A percentile compares a stretch with the other conserved stretches of the same genome.
These are phyloP conservation scores for Melipona quadrifasciata DNA, from an alignment of 1,140 invertebrate species.

Conservation along the genomic window DNA sequence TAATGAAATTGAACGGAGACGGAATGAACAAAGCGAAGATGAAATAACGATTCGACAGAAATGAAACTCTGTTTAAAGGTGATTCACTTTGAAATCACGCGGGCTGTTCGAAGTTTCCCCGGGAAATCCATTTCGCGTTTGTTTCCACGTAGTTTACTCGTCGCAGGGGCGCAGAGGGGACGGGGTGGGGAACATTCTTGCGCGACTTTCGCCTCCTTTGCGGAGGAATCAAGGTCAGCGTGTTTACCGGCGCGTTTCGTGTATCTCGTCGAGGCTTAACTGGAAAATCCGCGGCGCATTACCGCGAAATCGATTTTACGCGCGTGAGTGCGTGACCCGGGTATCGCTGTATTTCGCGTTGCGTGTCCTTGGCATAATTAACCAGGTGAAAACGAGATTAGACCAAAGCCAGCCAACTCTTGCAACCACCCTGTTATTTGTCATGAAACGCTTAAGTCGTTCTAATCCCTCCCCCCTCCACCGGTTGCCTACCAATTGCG, in stretches of 20 bases:
- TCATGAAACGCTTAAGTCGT: conserved; percentile 25
- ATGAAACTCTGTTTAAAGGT: too few species aligned
- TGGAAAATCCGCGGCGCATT: neutral
- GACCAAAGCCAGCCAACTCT: conserved; percentile 10
- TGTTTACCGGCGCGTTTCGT: neutral
- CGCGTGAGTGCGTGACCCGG: neutral
- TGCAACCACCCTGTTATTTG: conserved; percentile 40
- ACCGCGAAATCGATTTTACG: conserved; percentile 23
- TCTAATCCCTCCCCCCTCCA: conserved; percentile 15
- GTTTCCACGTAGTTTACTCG: neutral
- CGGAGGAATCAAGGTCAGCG: neutral
- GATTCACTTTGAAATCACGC: neutral
- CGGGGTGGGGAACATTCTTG: neutral
- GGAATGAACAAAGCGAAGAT: too few species aligned
- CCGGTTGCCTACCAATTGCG: neutral
- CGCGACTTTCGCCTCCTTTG: neutral
- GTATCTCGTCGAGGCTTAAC: too few species aligned
- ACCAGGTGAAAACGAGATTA: conserved; percentile 46
- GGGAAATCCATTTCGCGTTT: neutral
- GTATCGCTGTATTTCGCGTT: neutral
- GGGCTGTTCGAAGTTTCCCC: neutral
- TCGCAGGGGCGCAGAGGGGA: too few species aligned
- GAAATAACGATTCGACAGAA: too few species aligned
- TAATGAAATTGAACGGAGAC: too few species aligned
- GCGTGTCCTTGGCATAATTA: conserved; percentile 35